Percentiles rank a stretch among this genome's conserved stretches.
phyloP scores from a whole-genome alignment of 92 coral and sea anemone genomes.

The Plumapathes pennacea region DNA sequence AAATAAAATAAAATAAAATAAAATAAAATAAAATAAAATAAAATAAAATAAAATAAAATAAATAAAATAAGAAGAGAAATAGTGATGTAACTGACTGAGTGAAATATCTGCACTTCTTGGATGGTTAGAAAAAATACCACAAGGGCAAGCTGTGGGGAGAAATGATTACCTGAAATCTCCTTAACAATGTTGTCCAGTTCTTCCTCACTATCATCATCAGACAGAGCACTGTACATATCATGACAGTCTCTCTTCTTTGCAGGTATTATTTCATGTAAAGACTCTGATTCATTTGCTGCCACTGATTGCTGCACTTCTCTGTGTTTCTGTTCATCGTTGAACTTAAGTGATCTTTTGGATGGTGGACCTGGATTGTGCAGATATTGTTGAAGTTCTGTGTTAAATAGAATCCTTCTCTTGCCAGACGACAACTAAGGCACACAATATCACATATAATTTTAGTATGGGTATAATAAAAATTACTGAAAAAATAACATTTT shows the following conservation, averaged over 20 bases:
- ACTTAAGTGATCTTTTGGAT: constrained; percentile 60
- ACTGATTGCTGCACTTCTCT: constrained; percentile 7
- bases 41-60: no score
- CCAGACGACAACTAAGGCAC: neutral
- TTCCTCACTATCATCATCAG: constrained; percentile 58
- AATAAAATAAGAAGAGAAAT: no score
- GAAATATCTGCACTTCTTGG: no score
- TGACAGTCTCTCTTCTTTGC: constrained; percentile 70
- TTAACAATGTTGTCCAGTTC: constrained; percentile 17
- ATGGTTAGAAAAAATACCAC: no score
- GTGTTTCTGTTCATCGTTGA: constrained; percentile 16
- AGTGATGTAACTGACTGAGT: no score
- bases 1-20: no score
- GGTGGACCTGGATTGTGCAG: constrained; percentile 38
- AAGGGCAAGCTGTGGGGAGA: no score
- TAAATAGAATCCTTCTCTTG: neutral
- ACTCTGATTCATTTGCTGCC: neutral
- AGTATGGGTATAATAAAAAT: no score
- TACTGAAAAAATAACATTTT: no score
- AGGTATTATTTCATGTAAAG: neutral
- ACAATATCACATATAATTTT: no score
- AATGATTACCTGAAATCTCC: no score
- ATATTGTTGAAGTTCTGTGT: neutral
- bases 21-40: no score
- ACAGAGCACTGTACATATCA: constrained; percentile 68